Conservation (phyloP, 2,797 vertebrate genomes). For the Takifugu rubripes region DNA sequence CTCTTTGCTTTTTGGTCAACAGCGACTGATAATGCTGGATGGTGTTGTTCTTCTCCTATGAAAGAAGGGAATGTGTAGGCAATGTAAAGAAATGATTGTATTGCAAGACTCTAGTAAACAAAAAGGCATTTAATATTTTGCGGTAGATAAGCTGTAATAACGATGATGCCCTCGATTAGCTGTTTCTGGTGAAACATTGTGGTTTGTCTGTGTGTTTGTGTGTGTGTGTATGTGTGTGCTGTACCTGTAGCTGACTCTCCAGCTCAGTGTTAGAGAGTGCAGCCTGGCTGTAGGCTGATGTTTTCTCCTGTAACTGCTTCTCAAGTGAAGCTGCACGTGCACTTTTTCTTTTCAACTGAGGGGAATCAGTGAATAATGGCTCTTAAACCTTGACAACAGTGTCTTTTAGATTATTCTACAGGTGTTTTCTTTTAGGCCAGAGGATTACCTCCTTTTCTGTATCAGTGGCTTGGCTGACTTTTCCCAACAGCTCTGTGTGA, state of each 20-base stretch:
- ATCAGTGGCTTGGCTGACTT: constrained; percentile 75
- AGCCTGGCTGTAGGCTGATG: constrained; percentile 74
- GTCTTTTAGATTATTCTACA: too few species aligned
- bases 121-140: constrained; percentile 1
- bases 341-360: constrained; percentile 83
- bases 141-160: background rate
- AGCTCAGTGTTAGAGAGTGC: constrained; percentile 80
- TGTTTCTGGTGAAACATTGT: background rate
- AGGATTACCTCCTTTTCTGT: constrained; percentile 81
- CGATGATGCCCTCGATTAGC: background rate
- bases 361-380: background rate
- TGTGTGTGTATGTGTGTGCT: background rate
- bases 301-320: constrained; percentile 87
- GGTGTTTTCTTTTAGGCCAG: background rate
- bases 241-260: constrained; percentile 83
- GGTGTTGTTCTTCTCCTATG: constrained; percentile 75
- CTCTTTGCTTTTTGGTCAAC: constrained; percentile 75
- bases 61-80: background rate
- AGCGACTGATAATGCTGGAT: constrained; percentile 78
- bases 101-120: background rate
- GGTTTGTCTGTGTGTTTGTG: background rate
- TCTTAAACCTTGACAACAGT: background rate
- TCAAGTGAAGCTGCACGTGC: constrained; percentile 79
- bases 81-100: background rate
- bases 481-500: constrained; percentile 85